phyloP scores from a whole-genome alignment of 1,140 invertebrate genomes.

The Lordiphosa mommai region DNA sequence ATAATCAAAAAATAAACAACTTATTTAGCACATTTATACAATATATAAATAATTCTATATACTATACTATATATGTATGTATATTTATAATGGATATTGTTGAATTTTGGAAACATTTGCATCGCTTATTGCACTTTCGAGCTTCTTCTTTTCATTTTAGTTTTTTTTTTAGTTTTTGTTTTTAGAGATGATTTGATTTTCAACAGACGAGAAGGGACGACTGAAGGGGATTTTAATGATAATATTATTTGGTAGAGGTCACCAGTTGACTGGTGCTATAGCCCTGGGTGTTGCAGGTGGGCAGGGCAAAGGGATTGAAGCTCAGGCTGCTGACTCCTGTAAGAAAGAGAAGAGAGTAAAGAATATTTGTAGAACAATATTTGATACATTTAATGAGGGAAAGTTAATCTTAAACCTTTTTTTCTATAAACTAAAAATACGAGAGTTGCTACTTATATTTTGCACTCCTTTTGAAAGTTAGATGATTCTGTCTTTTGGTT shows the following conservation, averaged over 20 bases:
- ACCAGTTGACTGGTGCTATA: constrained; percentile 91
- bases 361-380: neutral
- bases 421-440: no score
- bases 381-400: neutral
- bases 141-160: constrained; percentile 51
- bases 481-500: no score
- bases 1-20: constrained; percentile 50
- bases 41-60: constrained; percentile 29
- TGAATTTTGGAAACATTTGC: constrained; percentile 56
- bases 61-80: constrained; percentile 5
- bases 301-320: constrained; percentile 94
- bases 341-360: constrained; percentile 33
- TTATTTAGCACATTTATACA: constrained; percentile 24
- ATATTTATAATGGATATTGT: neutral
- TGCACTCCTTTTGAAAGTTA: no score
- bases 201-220: constrained; percentile 7
- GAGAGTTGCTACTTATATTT: no score
- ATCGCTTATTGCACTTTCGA: constrained; percentile 67
- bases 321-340: constrained; percentile 88
- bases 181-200: constrained; percentile 11
- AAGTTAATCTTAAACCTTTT: neutral
- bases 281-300: constrained; percentile 91
- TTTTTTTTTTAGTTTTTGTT: constrained; percentile 10
- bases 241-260: constrained; percentile 89
- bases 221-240: constrained; percentile 64